These are phyloP conservation scores for Pholis gunnellus DNA, from an alignment of 2,113 vertebrate species.

Conservation along the genomic window DNA sequence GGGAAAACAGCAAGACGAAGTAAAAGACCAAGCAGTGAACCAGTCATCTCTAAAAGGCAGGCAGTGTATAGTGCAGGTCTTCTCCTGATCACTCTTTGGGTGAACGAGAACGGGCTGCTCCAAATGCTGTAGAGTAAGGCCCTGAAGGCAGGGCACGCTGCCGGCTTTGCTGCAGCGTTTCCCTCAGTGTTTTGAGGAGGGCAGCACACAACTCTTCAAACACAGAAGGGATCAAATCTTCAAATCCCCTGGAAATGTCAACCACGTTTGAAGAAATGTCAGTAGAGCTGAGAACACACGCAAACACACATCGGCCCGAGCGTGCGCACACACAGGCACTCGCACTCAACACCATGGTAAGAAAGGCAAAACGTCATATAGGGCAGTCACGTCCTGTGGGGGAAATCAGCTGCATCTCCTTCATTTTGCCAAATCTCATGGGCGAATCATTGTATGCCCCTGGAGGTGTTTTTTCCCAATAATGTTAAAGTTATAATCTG, in stretches of 20 bases:
- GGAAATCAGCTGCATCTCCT: conserved; percentile 48
- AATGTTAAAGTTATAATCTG: conserved; percentile 49
- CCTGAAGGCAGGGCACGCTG: conserved; percentile 55
- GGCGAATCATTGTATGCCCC: conserved; percentile 37
- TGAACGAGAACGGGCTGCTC: conserved; percentile 51
- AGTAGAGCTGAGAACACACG: conserved; percentile 66
- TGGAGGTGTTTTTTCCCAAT: conserved; percentile 45
- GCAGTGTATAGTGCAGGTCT: conserved; percentile 50
- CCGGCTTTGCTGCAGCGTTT: conserved; percentile 40
- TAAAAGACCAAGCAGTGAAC: conserved; percentile 71
- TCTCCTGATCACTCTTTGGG: conserved; percentile 64
- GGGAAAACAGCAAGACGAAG: conserved; percentile 65
- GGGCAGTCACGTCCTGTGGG: conserved; percentile 61
- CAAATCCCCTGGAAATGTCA: conserved; percentile 83
- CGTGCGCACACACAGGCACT: conserved; percentile 27
- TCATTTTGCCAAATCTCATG: conserved; percentile 48
- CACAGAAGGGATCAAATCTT: conserved; percentile 78
- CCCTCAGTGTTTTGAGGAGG: conserved; percentile 57
- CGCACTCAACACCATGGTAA: conserved; percentile 26
- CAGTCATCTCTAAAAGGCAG: conserved; percentile 68
- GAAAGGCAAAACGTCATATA: conserved; percentile 57
- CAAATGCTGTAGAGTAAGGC: conserved; percentile 55
- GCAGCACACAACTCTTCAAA: conserved; percentile 72
- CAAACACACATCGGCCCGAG: conserved; percentile 41
- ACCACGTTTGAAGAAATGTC: conserved; percentile 81